A percentile compares a stretch with the other conserved stretches of the same genome.
Evolutionary conservation across 2,888 invertebrate species (phyloP).

Genomic region (Nasonovia ribisnigri): DNA sequence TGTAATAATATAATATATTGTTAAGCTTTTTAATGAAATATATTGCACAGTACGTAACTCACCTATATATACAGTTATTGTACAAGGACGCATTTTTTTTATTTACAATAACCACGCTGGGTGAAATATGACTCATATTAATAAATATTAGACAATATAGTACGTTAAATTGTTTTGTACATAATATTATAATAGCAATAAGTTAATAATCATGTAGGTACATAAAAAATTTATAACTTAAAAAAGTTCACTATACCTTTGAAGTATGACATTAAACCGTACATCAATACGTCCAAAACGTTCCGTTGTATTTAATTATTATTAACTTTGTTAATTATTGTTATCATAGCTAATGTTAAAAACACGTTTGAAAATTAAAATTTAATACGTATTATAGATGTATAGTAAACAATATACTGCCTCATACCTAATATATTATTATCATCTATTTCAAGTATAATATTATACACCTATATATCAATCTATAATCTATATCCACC

Average conservation of each 20-base stretch:
- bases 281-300: neutral
- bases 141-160: neutral
- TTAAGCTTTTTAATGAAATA: neutral
- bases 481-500: too few relatives aligned
- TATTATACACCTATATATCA: too few relatives aligned
- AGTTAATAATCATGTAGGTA: neutral
- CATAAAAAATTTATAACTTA: neutral
- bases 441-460: neutral
- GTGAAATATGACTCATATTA: slow-evolving; percentile 22
- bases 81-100: slow-evolving; percentile 3
- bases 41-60: neutral
- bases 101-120: neutral
- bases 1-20: neutral
- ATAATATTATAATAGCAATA: neutral
- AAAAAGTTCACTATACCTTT: neutral
- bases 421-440: neutral
- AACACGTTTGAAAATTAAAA: neutral
- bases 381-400: neutral
- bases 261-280: neutral
- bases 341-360: neutral
- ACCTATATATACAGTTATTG: neutral
- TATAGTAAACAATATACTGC: neutral
- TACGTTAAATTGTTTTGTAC: too few relatives aligned
- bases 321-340: neutral
- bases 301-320: neutral